phyloP scores from a whole-genome alignment of 2,113 vertebrate species.

The Baryphthengus martii region DNA sequence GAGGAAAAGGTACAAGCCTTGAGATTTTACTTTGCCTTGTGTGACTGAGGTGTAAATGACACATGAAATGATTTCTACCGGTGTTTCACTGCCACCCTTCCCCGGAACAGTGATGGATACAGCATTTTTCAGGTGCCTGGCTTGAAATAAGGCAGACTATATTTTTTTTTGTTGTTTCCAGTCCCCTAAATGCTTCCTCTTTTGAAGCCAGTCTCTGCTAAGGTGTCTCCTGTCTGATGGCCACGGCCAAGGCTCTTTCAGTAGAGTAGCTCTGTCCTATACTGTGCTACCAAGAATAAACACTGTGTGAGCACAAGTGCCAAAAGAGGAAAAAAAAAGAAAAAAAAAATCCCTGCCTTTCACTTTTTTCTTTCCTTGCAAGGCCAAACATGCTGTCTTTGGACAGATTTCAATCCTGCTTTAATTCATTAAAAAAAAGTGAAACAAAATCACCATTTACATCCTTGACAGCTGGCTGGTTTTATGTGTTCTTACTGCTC shows the following conservation, averaged over 20 bases:
- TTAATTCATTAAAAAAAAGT: conserved; percentile 83
- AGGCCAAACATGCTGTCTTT: conserved; percentile 89
- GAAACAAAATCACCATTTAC: conserved; percentile 88
- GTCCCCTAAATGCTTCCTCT: background rate
- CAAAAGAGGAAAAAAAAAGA: conserved; percentile 67
- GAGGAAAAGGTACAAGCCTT: background rate
- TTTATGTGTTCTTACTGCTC: conserved; percentile 77
- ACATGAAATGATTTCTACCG: background rate
- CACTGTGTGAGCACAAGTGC: conserved; percentile 73
- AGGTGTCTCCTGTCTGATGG: background rate
- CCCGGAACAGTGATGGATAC: background rate
- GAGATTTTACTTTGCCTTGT: background rate
- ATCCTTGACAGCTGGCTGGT: conserved; percentile 84
- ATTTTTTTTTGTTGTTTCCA: background rate
- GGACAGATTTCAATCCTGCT: conserved; percentile 84
- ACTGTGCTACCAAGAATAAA: conserved; percentile 66
- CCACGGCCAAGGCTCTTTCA: background rate
- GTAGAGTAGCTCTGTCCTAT: conserved; percentile 4
- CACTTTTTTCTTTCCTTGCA: conserved; percentile 78
- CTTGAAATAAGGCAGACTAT: background rate
- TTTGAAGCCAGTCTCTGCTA: background rate
- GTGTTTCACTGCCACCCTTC: background rate
- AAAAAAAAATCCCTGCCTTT: conserved; percentile 73
- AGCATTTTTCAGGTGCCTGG: background rate
- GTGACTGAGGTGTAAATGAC: background rate